phyloP scores from a whole-genome alignment of 1,140 invertebrate species.

The Hirudo medicinalis region DNA sequence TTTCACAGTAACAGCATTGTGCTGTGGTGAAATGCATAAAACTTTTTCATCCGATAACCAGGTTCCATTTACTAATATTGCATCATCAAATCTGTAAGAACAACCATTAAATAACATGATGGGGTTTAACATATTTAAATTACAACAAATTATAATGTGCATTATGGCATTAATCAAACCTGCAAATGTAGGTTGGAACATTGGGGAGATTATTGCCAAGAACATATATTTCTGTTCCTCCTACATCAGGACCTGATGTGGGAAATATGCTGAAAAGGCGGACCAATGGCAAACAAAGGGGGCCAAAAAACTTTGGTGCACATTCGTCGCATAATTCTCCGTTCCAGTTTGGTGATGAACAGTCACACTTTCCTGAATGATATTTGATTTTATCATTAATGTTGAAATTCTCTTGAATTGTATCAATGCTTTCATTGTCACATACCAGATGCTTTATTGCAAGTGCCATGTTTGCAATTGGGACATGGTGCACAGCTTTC shows the following conservation, averaged over 20 bases:
- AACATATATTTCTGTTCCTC: slow-evolving; percentile 26
- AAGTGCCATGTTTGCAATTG: slow-evolving; percentile 20
- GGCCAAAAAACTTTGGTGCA: slow-evolving; percentile 26
- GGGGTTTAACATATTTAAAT: background rate
- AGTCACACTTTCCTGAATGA: slow-evolving; percentile 24
- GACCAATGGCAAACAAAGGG: slow-evolving; percentile 25
- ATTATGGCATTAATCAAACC: slow-evolving; percentile 4
- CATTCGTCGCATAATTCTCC: slow-evolving; percentile 27
- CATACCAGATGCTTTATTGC: slow-evolving; percentile 20
- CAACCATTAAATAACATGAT: no score
- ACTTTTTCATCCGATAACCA: slow-evolving; percentile 25
- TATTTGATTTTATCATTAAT: slow-evolving; percentile 16
- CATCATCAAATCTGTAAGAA: slow-evolving; percentile 21
- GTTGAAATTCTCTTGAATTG: background rate
- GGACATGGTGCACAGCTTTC: slow-evolving; percentile 25
- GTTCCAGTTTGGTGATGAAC: slow-evolving; percentile 24
- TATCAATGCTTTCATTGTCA: background rate
- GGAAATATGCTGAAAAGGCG: slow-evolving; percentile 25
- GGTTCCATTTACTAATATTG: slow-evolving; percentile 18
- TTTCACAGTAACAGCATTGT: background rate
- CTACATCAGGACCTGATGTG: slow-evolving; percentile 23
- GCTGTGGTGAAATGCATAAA: slow-evolving; percentile 21
- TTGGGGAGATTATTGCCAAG: slow-evolving; percentile 27
- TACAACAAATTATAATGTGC: background rate
- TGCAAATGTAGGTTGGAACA: slow-evolving; percentile 19